Base-by-base conservation (phyloP, 1,140 invertebrate species). In the Pectinophora gossypiella region DNA sequence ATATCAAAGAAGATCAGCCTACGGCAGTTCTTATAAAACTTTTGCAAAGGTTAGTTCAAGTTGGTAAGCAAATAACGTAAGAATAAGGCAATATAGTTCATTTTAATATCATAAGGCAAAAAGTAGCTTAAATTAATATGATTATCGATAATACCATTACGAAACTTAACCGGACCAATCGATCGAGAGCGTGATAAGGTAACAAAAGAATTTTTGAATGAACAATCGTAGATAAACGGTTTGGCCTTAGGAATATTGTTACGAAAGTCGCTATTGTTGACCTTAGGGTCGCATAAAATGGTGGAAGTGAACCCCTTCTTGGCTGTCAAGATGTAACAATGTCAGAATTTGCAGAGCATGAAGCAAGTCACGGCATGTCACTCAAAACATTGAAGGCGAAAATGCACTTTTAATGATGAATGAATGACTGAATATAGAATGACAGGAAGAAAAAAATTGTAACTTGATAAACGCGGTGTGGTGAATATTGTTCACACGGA, bases 231-330 rank as follows among this genome's bases (percentile, higher is more conserved):
- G 36, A 40, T 40, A 40, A 40, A 40, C 36, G 15, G n/a, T 40
- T 45, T 45, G 35, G 35, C 52, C 46, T 57, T 61, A 58, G 40
- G 56, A 66, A n/a, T n/a, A n/a, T 75, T 68, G 56, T 69, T 72
- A 61, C 50, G 48, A 52, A 48, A 20, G 16, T n/a, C n/a, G n/a
- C n/a, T 52, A 61, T 59, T 61, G 54, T 59, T 59, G 48, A 61
- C 56, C 48, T 45, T 23, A 52, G 57, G 61, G 53, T 44, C 13
- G 19, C 1, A 44, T 4, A 21, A 13, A n/a, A n/a, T n/a, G n/a
- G n/a, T n/a, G n/a, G n/a, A n/a, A n/a, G n/a, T 7, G 48, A 48
- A 61, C 67, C 61, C 68, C 58, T 69, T 59, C 27, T 35, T 19
- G 18, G 21, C 5, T 15, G 36, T 15, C 16, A 48, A 38, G 36